phyloP scores from a whole-genome alignment of 2,113 vertebrate genomes.

The Brachionichthys hirsutus region DNA sequence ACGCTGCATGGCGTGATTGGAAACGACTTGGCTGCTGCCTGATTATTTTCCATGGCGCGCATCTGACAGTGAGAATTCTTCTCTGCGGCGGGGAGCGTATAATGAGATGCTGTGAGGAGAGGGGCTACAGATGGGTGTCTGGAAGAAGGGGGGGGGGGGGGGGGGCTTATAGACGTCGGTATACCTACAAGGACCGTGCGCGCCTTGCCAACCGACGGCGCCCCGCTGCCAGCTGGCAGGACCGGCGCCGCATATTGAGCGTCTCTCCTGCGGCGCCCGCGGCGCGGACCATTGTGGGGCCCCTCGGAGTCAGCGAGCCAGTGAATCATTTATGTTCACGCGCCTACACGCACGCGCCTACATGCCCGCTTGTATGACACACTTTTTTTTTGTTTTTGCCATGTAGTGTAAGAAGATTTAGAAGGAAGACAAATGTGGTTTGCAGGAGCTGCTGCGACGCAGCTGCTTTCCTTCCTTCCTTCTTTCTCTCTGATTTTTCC shows the following conservation, averaged over 20 bases:
- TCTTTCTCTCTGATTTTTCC: slow-evolving; percentile 29
- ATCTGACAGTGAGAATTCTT: slow-evolving; percentile 30
- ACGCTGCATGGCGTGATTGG: slow-evolving; percentile 44
- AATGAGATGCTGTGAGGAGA: slow-evolving; percentile 61
- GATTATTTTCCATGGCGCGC: slow-evolving; percentile 39
- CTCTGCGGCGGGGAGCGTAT: slow-evolving; percentile 55
- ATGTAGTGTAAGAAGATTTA: slow-evolving; percentile 40
- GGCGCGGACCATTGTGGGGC: slow-evolving; percentile 34
- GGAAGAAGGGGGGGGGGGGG: slow-evolving; percentile 35
- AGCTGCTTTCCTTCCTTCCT: neutral
- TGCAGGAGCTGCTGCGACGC: slow-evolving; percentile 2
- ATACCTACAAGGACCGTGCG: slow-evolving; percentile 50
- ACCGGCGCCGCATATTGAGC: slow-evolving; percentile 40
- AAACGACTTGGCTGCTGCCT: slow-evolving; percentile 34
- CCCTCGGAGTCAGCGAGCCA: slow-evolving; percentile 45
- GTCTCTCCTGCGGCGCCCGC: slow-evolving; percentile 42
- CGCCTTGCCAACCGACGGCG: slow-evolving; percentile 52
- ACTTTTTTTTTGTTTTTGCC: neutral
- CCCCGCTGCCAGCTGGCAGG: slow-evolving; percentile 67
- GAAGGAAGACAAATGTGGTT: slow-evolving; percentile 31
- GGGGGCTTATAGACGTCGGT: slow-evolving; percentile 59
- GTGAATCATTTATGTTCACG: slow-evolving; percentile 58
- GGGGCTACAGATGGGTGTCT: slow-evolving; percentile 42
- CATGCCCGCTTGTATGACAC: slow-evolving; percentile 49
- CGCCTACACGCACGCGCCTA: slow-evolving; percentile 41